A percentile compares a stretch with the other conserved stretches of the same genome.
phyloP scores from a whole-genome alignment of 2,797 vertebrate species.

The Tadarida brasiliensis region DNA sequence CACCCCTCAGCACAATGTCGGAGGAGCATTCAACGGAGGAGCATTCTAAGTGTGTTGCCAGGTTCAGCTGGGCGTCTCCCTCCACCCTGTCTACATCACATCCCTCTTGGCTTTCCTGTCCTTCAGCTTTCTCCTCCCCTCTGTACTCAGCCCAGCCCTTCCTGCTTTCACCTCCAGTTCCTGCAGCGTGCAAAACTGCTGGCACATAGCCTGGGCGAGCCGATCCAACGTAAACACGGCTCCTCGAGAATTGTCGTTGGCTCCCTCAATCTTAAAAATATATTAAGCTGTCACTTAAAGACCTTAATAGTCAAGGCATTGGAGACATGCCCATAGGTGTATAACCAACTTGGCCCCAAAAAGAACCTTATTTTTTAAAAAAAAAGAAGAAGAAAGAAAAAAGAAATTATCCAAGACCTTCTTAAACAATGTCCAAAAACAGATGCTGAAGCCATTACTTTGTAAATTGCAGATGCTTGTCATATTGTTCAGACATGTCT shows the following conservation, averaged over 20 bases:
- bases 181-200: slow-evolving; percentile 31
- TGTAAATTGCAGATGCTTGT: neutral
- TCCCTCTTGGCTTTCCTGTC: slow-evolving; percentile 53
- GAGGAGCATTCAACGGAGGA: neutral
- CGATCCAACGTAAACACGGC: slow-evolving; percentile 65
- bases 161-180: slow-evolving; percentile 72
- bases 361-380: neutral
- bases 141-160: slow-evolving; percentile 52
- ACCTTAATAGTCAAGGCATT: slow-evolving; percentile 43
- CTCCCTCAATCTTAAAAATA: slow-evolving; percentile 71
- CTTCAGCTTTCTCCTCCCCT: neutral
- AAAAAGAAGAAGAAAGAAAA: neutral
- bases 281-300: slow-evolving; percentile 73
- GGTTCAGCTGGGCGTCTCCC: neutral
- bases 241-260: slow-evolving; percentile 52
- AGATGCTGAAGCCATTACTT: neutral
- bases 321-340: slow-evolving; percentile 66
- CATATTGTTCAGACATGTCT: neutral
- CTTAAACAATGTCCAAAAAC: slow-evolving; percentile 2
- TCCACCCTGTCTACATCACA: neutral
- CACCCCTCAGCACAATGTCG: neutral
- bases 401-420: neutral
- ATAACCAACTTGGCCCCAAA: slow-evolving; percentile 10
- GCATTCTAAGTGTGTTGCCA: neutral
- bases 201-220: neutral